These are phyloP conservation scores for Ibidorhyncha struthersii DNA, from an alignment of 2,113 vertebrate species.

Conservation along the genomic window DNA sequence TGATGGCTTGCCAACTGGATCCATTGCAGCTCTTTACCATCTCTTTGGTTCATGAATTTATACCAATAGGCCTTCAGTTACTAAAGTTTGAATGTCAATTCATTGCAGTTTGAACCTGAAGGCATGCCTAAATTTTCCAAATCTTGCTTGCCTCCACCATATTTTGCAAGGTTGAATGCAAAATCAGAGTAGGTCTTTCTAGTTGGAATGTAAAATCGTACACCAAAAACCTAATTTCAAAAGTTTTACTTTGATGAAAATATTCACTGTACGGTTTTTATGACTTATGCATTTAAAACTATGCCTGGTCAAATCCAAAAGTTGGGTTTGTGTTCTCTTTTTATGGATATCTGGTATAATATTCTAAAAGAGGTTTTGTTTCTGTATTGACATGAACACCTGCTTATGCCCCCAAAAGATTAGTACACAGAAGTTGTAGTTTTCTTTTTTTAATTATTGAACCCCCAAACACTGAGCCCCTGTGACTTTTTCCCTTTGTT, in stretches of 20 bases:
- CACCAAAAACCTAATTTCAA: background rate
- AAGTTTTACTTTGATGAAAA: background rate
- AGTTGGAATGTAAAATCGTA: background rate
- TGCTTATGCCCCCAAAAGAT: background rate
- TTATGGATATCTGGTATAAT: background rate
- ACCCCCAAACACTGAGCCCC: background rate
- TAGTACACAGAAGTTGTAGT: background rate
- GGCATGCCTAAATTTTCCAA: background rate
- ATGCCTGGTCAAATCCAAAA: background rate
- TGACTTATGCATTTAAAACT: background rate
- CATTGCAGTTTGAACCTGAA: background rate
- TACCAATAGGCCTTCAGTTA: background rate
- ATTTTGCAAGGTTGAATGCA: background rate
- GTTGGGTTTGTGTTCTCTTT: background rate
- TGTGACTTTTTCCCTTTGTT: background rate
- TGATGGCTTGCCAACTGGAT: rapidly evolving
- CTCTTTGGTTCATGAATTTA: background rate
- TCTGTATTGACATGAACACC: background rate
- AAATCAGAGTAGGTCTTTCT: background rate
- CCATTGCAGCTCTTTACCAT: background rate
- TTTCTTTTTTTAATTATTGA: background rate
- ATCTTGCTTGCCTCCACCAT: background rate
- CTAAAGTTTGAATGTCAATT: background rate
- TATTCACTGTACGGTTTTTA: background rate
- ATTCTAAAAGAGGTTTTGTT: background rate